These are phyloP conservation scores for Rugalucina vietnamica DNA, from an alignment of 2,888 invertebrate genomes.

Conservation along the genomic window DNA sequence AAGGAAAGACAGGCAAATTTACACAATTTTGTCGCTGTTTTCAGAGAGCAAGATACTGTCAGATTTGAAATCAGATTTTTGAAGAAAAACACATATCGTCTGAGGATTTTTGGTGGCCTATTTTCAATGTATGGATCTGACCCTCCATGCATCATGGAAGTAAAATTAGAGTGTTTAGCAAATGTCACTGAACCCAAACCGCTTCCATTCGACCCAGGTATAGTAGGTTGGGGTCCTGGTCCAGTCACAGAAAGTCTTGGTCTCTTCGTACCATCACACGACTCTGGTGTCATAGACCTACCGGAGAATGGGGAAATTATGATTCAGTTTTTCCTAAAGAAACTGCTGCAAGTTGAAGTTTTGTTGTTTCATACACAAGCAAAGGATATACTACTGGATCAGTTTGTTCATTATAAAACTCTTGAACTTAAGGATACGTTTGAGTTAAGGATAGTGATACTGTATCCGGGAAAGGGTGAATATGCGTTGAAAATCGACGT, in stretches of 20 bases:
- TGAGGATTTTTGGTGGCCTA: constrained; percentile 50
- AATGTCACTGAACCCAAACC: constrained; percentile 17
- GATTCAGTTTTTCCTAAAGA: constrained; percentile 42
- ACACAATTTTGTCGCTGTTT: not conserved
- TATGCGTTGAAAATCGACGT: constrained; percentile 55
- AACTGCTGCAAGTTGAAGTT: constrained; percentile 25
- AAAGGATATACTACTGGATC: constrained; percentile 20
- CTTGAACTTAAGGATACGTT: constrained; percentile 29
- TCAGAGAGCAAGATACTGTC: not conserved
- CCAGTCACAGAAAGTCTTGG: constrained; percentile 46
- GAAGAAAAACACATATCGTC: constrained; percentile 27
- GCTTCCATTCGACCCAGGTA: constrained; percentile 55
- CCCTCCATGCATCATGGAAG: constrained; percentile 56
- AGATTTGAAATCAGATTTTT: constrained; percentile 51
- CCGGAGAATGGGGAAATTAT: constrained; percentile 27
- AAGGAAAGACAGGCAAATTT: not conserved
- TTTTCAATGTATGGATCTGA: constrained; percentile 33
- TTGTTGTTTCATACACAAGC: constrained; percentile 32
- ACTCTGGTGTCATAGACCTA: constrained; percentile 27
- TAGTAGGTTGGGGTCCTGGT: constrained; percentile 56
- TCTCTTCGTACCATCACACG: constrained; percentile 51
- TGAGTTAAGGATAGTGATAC: constrained; percentile 47
- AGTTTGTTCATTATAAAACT: constrained; percentile 39
- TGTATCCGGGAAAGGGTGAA: constrained; percentile 36
- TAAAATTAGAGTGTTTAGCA: constrained; percentile 28